These are phyloP conservation scores for Hermodice carunculata DNA, from an alignment of 2,888 invertebrate genomes.

Conservation along the genomic window DNA sequence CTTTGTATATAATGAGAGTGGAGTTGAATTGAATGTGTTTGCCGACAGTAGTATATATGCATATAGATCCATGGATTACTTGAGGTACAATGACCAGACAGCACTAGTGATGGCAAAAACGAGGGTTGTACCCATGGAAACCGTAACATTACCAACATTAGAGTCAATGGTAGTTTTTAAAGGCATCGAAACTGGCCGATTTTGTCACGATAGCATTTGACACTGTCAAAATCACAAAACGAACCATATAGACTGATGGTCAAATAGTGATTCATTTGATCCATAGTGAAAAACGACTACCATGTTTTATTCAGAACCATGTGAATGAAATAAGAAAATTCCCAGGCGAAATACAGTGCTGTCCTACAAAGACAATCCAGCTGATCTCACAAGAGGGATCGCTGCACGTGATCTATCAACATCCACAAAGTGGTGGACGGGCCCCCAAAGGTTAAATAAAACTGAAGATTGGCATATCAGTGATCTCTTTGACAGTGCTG, in stretches of 20 bases:
- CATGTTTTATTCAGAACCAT: background rate
- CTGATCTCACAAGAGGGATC: background rate
- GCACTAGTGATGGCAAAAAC: no score
- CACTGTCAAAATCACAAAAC: no score
- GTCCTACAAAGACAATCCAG: background rate
- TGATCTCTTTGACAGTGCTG: background rate
- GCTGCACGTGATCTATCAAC: background rate
- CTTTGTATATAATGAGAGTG: no score
- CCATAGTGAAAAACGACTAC: background rate
- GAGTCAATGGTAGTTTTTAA: no score
- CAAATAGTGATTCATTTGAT: background rate
- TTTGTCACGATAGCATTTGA: no score
- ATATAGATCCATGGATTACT: no score
- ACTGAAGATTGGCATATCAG: background rate
- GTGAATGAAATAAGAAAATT: background rate
- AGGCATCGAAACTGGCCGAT: no score
- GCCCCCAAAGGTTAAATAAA: background rate
- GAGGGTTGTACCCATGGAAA: no score
- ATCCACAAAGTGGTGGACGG: background rate
- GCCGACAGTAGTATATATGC: no score
- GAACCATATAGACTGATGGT: background rate
- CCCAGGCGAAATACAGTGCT: background rate
- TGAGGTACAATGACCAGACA: no score
- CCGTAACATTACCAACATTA: no score
- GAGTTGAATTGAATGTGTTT: no score